These are phyloP conservation scores for Willisornis vidua DNA, from an alignment of 2,113 vertebrate genomes.

Conservation along the genomic window DNA sequence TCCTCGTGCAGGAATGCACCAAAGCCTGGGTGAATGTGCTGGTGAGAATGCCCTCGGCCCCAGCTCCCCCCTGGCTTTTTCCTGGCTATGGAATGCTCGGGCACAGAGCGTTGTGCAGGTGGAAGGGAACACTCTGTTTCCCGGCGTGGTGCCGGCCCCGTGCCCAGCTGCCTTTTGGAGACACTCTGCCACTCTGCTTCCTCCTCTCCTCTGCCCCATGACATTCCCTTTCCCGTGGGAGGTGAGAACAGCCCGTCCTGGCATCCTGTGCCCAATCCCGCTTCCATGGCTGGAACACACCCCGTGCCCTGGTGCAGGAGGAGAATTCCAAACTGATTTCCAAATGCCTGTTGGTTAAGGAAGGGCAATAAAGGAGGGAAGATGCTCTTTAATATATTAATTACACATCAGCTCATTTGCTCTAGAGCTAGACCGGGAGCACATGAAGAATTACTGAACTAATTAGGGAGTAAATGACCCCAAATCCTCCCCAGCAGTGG, in stretches of 20 bases:
- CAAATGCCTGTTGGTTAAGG: background rate
- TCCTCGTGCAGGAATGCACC: background rate
- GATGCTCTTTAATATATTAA: background rate
- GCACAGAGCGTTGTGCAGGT: background rate
- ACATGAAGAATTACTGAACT: constrained; percentile 1
- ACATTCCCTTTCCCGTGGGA: background rate
- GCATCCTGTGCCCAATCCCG: background rate
- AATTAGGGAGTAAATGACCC: constrained; percentile 38
- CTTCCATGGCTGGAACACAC: background rate
- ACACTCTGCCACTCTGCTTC: background rate
- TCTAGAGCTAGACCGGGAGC: background rate
- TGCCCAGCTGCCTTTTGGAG: background rate
- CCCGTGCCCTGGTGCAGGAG: background rate
- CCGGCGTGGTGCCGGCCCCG: background rate
- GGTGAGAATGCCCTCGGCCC: background rate
- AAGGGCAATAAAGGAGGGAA: background rate
- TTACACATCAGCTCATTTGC: background rate
- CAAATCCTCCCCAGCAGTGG: background rate
- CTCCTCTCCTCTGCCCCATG: background rate
- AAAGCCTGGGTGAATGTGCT: background rate
- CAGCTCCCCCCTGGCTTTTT: background rate
- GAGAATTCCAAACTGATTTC: background rate
- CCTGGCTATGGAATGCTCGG: background rate
- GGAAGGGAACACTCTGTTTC: background rate
- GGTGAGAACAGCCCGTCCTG: background rate